phyloP scores from a whole-genome alignment of 2,888 invertebrate species.

The Prenolepis imparis region DNA sequence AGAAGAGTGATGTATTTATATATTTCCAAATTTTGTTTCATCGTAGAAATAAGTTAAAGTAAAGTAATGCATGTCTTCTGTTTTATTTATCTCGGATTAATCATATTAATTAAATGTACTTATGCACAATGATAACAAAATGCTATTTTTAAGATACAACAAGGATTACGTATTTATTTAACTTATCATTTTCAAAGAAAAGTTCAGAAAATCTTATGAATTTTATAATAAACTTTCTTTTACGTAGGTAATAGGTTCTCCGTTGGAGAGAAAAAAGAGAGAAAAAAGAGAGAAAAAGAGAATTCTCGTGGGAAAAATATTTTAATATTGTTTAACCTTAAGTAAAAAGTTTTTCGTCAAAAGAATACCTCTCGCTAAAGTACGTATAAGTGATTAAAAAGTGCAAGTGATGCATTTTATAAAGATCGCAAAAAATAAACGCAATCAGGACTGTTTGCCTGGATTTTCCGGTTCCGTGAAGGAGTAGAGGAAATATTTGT shows the following conservation, averaged over 20 bases:
- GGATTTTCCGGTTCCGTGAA: slow-evolving; percentile 1
- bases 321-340: slow-evolving; percentile 25
- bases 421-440: slow-evolving; percentile 6
- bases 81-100: not conserved
- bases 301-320: slow-evolving; percentile 12
- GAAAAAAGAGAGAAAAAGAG: not conserved
- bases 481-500: slow-evolving; percentile 58
- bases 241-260: not conserved
- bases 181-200: not conserved
- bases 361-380: slow-evolving; percentile 2
- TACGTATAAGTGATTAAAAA: slow-evolving; percentile 36
- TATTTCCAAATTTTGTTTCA: not conserved
- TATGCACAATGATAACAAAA: not conserved
- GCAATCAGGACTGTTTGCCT: not conserved
- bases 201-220: not conserved
- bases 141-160: not conserved
- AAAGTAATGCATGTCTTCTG: not conserved
- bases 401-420: not conserved
- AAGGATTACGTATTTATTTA: not conserved
- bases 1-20: not conserved
- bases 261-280: not conserved
- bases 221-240: slow-evolving; percentile 17
- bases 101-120: not conserved
- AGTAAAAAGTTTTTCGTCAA: slow-evolving; percentile 27
- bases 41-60: not conserved